Conservation (phyloP, 1,140 invertebrate species). For the Heliconius hermathena region DNA sequence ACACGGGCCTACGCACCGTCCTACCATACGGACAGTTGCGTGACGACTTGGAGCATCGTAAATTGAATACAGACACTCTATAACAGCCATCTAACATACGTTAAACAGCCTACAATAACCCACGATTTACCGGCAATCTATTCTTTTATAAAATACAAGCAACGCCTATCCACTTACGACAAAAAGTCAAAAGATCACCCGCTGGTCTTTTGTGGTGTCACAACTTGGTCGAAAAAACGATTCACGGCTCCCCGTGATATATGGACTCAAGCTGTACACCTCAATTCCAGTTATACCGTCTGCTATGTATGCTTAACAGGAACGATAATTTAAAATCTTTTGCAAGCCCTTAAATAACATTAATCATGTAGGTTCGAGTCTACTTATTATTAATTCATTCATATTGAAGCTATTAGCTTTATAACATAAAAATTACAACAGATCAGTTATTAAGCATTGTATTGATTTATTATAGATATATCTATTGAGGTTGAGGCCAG, state of each 20-base stretch:
- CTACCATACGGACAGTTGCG: slow-evolving; percentile 63
- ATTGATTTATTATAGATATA: too few relatives aligned
- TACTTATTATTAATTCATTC: not conserved
- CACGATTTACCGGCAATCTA: slow-evolving; percentile 78
- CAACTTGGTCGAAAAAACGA: slow-evolving; percentile 70
- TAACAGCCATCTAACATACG: slow-evolving; percentile 66
- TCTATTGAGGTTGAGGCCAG: too few relatives aligned
- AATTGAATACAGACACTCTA: slow-evolving; percentile 73
- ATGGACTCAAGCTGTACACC: slow-evolving; percentile 62
- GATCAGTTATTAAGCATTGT: too few relatives aligned
- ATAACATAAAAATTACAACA: too few relatives aligned
- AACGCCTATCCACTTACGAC: slow-evolving; percentile 75
- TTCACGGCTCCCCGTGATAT: slow-evolving; percentile 67
- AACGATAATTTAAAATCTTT: slow-evolving; percentile 8
- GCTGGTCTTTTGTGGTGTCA: slow-evolving; percentile 72
- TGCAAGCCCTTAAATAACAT: not conserved
- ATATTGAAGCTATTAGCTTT: too few relatives aligned
- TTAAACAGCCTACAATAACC: slow-evolving; percentile 75
- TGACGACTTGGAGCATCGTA: slow-evolving; percentile 63
- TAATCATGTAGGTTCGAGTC: not conserved
- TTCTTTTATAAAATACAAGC: slow-evolving; percentile 74
- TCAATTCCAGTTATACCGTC: slow-evolving; percentile 63
- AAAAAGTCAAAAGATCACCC: slow-evolving; percentile 77
- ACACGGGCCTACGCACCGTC: slow-evolving; percentile 56
- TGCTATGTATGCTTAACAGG: slow-evolving; percentile 4